Base-by-base conservation (phyloP, 2,888 invertebrate genomes). In the Neoaliturus tenellus region DNA sequence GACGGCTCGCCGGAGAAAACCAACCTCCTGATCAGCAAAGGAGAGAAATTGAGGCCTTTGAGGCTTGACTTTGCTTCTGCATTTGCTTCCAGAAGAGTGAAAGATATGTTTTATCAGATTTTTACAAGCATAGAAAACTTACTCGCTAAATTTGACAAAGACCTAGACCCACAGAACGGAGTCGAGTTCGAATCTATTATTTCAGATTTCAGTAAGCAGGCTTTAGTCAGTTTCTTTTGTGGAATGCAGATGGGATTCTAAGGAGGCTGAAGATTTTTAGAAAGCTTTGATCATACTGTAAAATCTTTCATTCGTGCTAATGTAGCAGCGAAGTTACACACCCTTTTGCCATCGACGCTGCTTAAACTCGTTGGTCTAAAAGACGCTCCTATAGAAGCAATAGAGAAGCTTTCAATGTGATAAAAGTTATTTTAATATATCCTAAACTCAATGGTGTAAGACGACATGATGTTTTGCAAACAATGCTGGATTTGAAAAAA, bases 21-120 rank as follows among this genome's bases (percentile, higher is more conserved):
- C 1, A 31, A 44, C 10, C 17, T 75, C 5, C 20, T 28, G 20
- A 4, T 4, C 28, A 31, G 23, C 39, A 23, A n/a, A 20, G 75
- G 75, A 28, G 44, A 75, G 48, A 48, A 48, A 8, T 75, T 44
- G 75, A 44, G 75, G 1, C 17, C 48, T 8, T 17, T 75, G 2
- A 6, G 48, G 2, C 1, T 28, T 0, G 28, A 28, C n/a, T 28
- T 75, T 8, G 25, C 75, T 23, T 25, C 75, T 20, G 28, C 48
- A 5, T 75, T 75, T 28, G 20, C 75, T 3, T 44, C 75, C 17
- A 25, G 44, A 14, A 75, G 28, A 14, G 75, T 75, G 1, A 75
- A 75, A 39, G 75, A 48, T 6, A 75, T 75, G 75, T 75, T 75
- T 23, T 23, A 48, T 17, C 75, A 75, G 75, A 48, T 75, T 6